A percentile compares a stretch with the other conserved stretches of the same genome.
Evolutionary conservation across 2,888 invertebrate species (phyloP).

Genomic region (Melipona beecheii): DNA sequence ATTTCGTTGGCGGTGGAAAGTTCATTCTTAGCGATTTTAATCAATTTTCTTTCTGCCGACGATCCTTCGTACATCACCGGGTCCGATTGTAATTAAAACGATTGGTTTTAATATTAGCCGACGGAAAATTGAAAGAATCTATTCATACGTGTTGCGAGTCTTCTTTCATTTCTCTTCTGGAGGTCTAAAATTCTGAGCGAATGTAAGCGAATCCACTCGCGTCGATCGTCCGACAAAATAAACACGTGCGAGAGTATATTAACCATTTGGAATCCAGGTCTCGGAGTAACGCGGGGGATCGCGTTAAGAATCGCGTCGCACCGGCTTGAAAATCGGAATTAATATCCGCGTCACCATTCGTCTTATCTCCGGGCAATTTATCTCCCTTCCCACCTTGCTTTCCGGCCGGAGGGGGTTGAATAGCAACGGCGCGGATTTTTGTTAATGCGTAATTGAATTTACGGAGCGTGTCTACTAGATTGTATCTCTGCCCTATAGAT

Average conservation of each 20-base stretch:
- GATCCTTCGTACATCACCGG: background rate
- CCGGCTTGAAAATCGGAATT: slow-evolving; percentile 63
- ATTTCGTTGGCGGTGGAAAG: background rate
- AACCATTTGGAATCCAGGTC: slow-evolving; percentile 25
- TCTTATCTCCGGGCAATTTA: slow-evolving; percentile 64
- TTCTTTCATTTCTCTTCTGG: background rate
- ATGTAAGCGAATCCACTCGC: too few species aligned
- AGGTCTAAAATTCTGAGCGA: background rate
- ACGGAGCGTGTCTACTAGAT: slow-evolving; percentile 79
- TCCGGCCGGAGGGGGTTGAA: background rate
- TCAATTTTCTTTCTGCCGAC: background rate
- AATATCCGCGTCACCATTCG: slow-evolving; percentile 66
- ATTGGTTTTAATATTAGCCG: background rate
- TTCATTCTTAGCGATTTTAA: background rate
- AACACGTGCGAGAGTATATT: background rate
- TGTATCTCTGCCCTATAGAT: slow-evolving; percentile 77
- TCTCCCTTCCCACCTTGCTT: slow-evolving; percentile 43
- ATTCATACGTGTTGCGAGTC: too few species aligned
- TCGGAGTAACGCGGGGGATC: slow-evolving; percentile 20
- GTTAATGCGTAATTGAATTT: slow-evolving; percentile 81
- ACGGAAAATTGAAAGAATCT: background rate
- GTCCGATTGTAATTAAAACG: background rate
- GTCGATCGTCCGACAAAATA: background rate
- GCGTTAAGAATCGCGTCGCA: slow-evolving; percentile 44
- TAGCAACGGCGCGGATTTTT: slow-evolving; percentile 72